Evolutionary conservation across 2,797 vertebrate genomes (phyloP).

Genomic region (Pipistrellus nathusii): DNA sequence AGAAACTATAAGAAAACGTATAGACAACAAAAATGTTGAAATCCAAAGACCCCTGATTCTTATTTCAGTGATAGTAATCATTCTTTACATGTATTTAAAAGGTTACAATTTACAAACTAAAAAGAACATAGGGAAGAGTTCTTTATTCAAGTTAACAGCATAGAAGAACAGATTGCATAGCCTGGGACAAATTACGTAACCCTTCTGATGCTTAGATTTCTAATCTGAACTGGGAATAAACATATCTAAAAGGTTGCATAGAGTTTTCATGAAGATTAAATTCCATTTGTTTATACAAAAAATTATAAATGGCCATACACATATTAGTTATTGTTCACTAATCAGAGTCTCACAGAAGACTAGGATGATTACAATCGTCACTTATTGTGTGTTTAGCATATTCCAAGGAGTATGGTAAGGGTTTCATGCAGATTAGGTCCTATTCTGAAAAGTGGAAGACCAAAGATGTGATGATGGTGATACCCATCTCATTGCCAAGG

Average conservation of each 20-base stretch:
- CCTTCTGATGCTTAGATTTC: neutral
- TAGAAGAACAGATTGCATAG: neutral
- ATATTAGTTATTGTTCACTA: neutral
- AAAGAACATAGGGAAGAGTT: neutral
- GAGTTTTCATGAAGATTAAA: conserved; percentile 40
- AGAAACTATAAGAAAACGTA: neutral
- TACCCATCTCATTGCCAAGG: neutral
- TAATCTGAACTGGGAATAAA: neutral
- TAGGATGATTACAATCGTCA: neutral
- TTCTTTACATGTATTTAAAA: neutral
- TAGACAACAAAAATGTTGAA: neutral
- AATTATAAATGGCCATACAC: neutral
- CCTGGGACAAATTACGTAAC: neutral
- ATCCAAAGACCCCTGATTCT: neutral
- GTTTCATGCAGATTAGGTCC: neutral
- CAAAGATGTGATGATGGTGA: neutral
- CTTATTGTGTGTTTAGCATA: neutral
- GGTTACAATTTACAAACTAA: neutral
- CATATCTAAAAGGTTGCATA: neutral
- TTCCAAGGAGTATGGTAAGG: neutral
- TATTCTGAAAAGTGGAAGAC: neutral
- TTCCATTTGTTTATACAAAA: neutral
- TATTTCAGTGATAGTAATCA: neutral
- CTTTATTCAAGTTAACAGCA: conserved; percentile 7
- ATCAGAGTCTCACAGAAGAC: neutral